A percentile compares a stretch with the other conserved stretches of the same genome.
Conservation (phyloP, 2,888 invertebrate genomes). For the Idaea aversata region DNA sequence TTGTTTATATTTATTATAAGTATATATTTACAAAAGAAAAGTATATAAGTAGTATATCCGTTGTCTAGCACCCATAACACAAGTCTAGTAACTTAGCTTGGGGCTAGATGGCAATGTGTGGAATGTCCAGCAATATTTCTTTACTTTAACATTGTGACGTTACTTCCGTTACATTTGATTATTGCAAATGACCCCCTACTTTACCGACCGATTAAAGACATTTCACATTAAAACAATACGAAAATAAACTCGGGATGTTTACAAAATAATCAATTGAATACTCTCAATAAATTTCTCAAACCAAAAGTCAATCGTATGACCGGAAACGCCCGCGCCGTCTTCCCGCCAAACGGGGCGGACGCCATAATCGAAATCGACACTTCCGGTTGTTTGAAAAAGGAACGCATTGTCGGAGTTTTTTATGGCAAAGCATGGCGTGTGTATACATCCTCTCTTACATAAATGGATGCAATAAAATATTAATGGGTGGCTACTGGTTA, state of each 20-base stretch:
- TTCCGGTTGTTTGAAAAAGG: slow-evolving; percentile 54
- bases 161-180: too few relatives aligned
- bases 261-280: slow-evolving; percentile 18
- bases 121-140: too few relatives aligned
- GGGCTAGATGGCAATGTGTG: too few relatives aligned
- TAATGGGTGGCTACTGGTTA: background rate
- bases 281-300: slow-evolving; percentile 15
- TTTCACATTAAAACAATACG: slow-evolving; percentile 7
- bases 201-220: too few relatives aligned
- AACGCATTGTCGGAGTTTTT: slow-evolving; percentile 46
- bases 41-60: too few relatives aligned
- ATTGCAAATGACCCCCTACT: too few relatives aligned
- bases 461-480: slow-evolving; percentile 12
- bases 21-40: too few relatives aligned
- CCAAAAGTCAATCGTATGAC: slow-evolving; percentile 27
- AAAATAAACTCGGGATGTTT: slow-evolving; percentile 21
- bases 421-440: slow-evolving; percentile 22
- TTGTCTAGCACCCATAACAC: too few relatives aligned
- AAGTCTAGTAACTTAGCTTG: too few relatives aligned
- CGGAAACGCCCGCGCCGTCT: slow-evolving; percentile 49
- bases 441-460: slow-evolving; percentile 3
- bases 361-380: slow-evolving; percentile 61
- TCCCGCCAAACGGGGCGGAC: slow-evolving; percentile 47
- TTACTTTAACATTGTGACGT: too few relatives aligned
- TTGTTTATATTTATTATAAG: too few relatives aligned